A percentile compares a stretch with the other conserved stretches of the same genome.
phyloP scores from a whole-genome alignment of 2,888 invertebrate species.

The Eretmocerus hayati region DNA sequence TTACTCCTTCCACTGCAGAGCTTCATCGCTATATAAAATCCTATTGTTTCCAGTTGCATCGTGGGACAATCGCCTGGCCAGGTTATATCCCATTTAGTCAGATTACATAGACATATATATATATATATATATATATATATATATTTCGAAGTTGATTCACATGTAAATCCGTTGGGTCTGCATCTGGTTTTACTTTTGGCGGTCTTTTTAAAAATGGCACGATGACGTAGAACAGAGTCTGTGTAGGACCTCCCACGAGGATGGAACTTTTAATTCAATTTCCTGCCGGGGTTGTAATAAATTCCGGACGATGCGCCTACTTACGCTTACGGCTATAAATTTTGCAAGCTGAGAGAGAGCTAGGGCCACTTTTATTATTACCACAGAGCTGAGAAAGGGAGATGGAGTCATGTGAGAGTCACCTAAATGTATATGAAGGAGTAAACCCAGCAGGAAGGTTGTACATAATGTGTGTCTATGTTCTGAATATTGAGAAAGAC shows the following conservation, averaged over 20 bases:
- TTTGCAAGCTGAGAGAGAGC: background rate
- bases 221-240: background rate
- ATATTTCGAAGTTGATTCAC: conserved; percentile 12
- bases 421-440: too few relatives aligned
- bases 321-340: conserved; percentile 9
- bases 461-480: too few relatives aligned
- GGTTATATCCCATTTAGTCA: too few relatives aligned
- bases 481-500: too few relatives aligned
- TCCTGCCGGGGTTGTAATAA: conserved; percentile 16
- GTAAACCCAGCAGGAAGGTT: too few relatives aligned
- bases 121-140: background rate
- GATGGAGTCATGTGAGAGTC: too few relatives aligned
- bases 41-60: too few relatives aligned
- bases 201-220: background rate
- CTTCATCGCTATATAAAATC: too few relatives aligned
- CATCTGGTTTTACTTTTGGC: background rate
- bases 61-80: background rate
- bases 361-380: conserved; percentile 19
- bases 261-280: conserved; percentile 22
- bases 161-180: conserved; percentile 16
- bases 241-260: conserved; percentile 13
- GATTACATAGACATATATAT: background rate
- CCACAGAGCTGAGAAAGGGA: too few relatives aligned
- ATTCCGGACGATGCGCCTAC: conserved; percentile 16
- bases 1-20: too few relatives aligned